These are phyloP conservation scores for Dolichopus griseipennis DNA, from an alignment of 2,888 invertebrate genomes.

Conservation along the genomic window DNA sequence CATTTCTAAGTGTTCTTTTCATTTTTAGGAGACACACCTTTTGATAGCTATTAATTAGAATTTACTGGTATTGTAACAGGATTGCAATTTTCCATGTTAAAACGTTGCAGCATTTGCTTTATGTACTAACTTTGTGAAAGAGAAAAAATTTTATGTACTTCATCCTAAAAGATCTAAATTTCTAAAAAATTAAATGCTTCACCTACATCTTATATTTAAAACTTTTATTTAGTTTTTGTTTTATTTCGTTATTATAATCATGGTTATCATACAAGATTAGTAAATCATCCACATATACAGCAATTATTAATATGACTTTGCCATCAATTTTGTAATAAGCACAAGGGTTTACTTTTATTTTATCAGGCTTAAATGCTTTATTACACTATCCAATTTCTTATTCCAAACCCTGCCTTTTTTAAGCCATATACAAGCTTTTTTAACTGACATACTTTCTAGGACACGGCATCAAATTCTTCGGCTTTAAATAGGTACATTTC, in stretches of 20 bases:
- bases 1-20: constrained; percentile 17
- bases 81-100: constrained; percentile 19
- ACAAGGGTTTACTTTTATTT: constrained; percentile 17
- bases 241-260: constrained; percentile 15
- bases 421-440: constrained; percentile 20
- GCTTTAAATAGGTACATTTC: constrained; percentile 19
- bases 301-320: constrained; percentile 18
- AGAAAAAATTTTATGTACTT: constrained; percentile 8
- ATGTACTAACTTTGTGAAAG: constrained; percentile 16
- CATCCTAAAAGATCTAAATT: no score
- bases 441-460: constrained; percentile 15
- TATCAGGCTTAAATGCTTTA: constrained; percentile 15
- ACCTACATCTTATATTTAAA: constrained; percentile 20
- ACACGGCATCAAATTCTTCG: constrained; percentile 17
- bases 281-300: constrained; percentile 21
- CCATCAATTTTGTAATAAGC: constrained; percentile 15
- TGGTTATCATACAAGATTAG: constrained; percentile 16
- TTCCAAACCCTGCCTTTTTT: constrained; percentile 19
- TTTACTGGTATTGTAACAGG: constrained; percentile 19
- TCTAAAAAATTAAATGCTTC: constrained; percentile 17
- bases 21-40: constrained; percentile 18
- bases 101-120: constrained; percentile 14
- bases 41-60: constrained; percentile 17
- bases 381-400: constrained; percentile 14
- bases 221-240: constrained; percentile 15